A percentile compares a stretch with the other conserved stretches of the same genome.
Evolutionary conservation across 2,888 invertebrate species (phyloP).

Genomic region (Chrysolina americana): DNA sequence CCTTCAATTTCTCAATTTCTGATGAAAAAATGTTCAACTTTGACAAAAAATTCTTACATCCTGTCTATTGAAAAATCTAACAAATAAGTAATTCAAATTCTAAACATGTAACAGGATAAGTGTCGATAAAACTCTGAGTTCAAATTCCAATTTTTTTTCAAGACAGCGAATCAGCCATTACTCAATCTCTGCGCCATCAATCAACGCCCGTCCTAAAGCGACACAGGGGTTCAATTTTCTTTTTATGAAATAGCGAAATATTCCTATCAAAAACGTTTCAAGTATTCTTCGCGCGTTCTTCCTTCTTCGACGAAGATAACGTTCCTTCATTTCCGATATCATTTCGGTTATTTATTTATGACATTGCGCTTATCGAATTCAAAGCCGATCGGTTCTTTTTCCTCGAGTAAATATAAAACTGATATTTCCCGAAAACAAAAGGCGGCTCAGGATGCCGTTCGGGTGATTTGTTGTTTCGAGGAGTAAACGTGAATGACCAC

Average conservation of each 20-base stretch:
- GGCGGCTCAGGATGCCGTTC: constrained; percentile 37
- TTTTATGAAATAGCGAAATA: constrained; percentile 19
- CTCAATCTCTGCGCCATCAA: neutral
- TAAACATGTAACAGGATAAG: no score
- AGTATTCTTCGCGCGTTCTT: constrained; percentile 56
- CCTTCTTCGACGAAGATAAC: constrained; percentile 53
- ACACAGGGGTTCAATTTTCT: neutral
- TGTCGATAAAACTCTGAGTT: no score
- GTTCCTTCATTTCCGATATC: constrained; percentile 63
- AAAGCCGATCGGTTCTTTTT: constrained; percentile 47
- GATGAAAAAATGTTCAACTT: no score
- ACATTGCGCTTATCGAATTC: constrained; percentile 62
- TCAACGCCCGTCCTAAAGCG: constrained; percentile 16
- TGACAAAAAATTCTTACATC: no score
- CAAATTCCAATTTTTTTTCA: neutral
- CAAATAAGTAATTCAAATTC: no score
- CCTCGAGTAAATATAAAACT: constrained; percentile 52
- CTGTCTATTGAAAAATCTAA: no score
- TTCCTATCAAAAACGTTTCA: constrained; percentile 29
- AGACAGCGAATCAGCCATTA: neutral
- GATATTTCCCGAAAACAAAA: constrained; percentile 55
- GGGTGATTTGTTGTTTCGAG: constrained; percentile 50
- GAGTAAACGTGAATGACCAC: constrained; percentile 48
- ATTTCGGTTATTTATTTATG: constrained; percentile 63
- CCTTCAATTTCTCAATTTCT: no score